These are phyloP conservation scores for Oscarella lobularis DNA, from an alignment of 37 sponge, comb jelly and placozoan species.

Conservation along the genomic window DNA sequence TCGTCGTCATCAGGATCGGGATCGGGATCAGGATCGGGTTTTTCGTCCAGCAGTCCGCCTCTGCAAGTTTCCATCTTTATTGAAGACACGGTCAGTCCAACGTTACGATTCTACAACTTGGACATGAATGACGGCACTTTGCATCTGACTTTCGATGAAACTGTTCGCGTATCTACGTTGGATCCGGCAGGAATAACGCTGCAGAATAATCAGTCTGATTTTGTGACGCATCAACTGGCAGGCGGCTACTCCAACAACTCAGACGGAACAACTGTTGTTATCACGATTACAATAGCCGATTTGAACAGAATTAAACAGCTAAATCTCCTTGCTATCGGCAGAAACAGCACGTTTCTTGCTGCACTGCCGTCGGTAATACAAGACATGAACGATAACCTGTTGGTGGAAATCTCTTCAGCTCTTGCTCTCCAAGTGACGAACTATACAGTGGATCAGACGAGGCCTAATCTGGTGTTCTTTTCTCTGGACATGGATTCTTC, in stretches of 20 bases:
- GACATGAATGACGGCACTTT: constrained; percentile 64
- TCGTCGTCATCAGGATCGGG: constrained; percentile 10
- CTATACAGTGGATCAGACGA: constrained; percentile 47
- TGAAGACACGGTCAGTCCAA: constrained; percentile 48
- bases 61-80: constrained; percentile 20
- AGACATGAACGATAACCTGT: constrained; percentile 66
- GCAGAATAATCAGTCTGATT: constrained; percentile 12
- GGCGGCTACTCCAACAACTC: constrained; percentile 26
- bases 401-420: constrained; percentile 9
- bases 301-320: constrained; percentile 40
- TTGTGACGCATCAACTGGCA: constrained; percentile 20
- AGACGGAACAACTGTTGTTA: constrained; percentile 29
- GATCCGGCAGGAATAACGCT: background rate
- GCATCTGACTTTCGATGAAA: constrained; percentile 64
- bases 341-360: constrained; percentile 36
- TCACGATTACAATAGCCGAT: constrained; percentile 27
- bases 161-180: constrained; percentile 42
- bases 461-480: constrained; percentile 37
- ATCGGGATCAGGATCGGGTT: background rate
- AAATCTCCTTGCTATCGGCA: constrained; percentile 30
- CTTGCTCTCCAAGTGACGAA: constrained; percentile 37
- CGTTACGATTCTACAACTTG: constrained; percentile 33
- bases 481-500: constrained; percentile 48
- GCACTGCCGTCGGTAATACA: constrained; percentile 12
- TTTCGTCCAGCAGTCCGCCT: background rate